phyloP scores from a whole-genome alignment of 2,888 invertebrate species.

The Meteorus cinctellus region DNA sequence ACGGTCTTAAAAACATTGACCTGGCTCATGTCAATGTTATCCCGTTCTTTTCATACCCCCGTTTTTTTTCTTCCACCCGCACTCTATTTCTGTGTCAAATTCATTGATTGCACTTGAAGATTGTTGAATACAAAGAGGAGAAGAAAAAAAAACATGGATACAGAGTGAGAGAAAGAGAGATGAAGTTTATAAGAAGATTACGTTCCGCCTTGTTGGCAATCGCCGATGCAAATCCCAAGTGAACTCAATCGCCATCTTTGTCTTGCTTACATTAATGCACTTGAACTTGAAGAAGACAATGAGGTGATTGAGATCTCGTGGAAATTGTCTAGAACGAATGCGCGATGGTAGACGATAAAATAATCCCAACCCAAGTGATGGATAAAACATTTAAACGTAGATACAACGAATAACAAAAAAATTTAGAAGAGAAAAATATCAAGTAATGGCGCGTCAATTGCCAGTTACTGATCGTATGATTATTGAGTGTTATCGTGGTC shows the following conservation, averaged over 20 bases:
- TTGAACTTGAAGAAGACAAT: slow-evolving; percentile 24
- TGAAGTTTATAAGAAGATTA: slow-evolving; percentile 19
- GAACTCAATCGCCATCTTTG: slow-evolving; percentile 6
- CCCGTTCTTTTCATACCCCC: background rate
- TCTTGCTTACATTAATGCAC: slow-evolving; percentile 7
- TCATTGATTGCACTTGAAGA: slow-evolving; percentile 32
- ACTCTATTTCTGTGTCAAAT: slow-evolving; percentile 20
- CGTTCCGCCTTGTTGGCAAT: slow-evolving; percentile 32
- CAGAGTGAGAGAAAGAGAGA: slow-evolving; percentile 21
- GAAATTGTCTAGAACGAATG: slow-evolving; percentile 26
- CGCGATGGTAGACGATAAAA: slow-evolving; percentile 19
- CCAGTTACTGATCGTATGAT: slow-evolving; percentile 19
- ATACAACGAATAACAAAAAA: background rate
- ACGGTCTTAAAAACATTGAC: slow-evolving; percentile 46
- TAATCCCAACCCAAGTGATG: background rate
- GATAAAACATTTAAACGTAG: slow-evolving; percentile 14
- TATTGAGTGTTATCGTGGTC: slow-evolving; percentile 19
- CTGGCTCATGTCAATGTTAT: slow-evolving; percentile 29
- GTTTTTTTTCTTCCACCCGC: background rate
- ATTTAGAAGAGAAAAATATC: background rate
- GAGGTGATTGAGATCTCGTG: slow-evolving; percentile 31
- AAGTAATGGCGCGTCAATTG: slow-evolving; percentile 15
- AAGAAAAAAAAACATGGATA: background rate
- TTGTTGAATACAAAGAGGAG: slow-evolving; percentile 19
- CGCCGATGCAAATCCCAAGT: slow-evolving; percentile 31